Base-by-base conservation (phyloP, 2,797 vertebrate genomes). In the Antrozous pallidus region DNA sequence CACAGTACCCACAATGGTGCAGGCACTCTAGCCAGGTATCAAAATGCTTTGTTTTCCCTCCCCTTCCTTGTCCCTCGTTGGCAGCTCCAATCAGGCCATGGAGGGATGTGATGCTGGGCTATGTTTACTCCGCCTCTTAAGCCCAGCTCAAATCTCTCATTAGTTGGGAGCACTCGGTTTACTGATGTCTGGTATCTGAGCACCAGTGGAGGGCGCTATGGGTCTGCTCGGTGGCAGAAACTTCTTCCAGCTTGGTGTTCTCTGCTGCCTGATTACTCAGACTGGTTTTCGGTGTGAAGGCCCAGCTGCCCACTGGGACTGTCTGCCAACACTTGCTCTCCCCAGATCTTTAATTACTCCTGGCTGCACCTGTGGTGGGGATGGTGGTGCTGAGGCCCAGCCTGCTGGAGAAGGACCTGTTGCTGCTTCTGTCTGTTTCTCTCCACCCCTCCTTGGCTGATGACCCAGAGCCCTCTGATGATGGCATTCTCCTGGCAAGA, bases 401-500 rank as follows among this genome's bases (percentile, higher is more conserved):
- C 71, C 85, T 40, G 61, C 70, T 81, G 84, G 80, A 31, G 67
- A 91, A 94, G 91, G 89, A 88, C 88, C 70, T 71, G 86, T 81
- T 85, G 94, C 96, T 90, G 94, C 95, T 77, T 77, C 77, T 51
- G 69, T 95, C 56, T 86, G 42, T 75, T 31, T 33, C 92, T 73
- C 42, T 45, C 65, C 24, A 17, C 42, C 63, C 86, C 83, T 89
- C 40, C 94, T 31, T 84, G 28, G 8, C 96, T 90, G 91, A 92
- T 88, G 94, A 94, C 97, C 97, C 97, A 97, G 97, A 97, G 97
- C 96, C 98, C 96, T 97, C 95, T 96, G 98, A 96, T 97, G 97
- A 95, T 92, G 96, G 94, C 95, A 84, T 96, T 96, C 97, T 97
- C 97, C 97, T 97, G 96, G 97, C 97, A 97, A 97, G 98, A 98